Conservation (phyloP, 2,113 vertebrate genomes). For the Lepisosteus osseus region DNA sequence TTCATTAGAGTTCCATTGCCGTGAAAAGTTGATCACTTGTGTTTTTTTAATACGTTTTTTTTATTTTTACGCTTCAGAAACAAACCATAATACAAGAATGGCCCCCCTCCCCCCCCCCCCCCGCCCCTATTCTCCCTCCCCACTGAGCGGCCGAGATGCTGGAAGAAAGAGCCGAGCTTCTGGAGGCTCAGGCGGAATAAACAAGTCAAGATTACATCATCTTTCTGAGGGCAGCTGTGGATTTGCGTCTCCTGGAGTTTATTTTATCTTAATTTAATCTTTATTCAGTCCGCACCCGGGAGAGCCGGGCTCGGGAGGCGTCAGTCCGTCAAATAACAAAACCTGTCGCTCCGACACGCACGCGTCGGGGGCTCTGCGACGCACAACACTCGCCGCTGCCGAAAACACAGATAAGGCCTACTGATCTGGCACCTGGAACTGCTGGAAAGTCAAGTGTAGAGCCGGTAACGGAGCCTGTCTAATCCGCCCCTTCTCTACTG, state of each 20-base stretch:
- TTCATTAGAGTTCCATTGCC: no score
- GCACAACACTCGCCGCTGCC: not conserved
- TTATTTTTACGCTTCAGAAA: no score
- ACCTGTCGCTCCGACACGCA: conserved; percentile 55
- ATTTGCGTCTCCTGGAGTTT: conserved; percentile 37
- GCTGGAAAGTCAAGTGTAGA: conserved; percentile 37
- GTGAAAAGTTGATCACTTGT: no score
- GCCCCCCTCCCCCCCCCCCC: not conserved
- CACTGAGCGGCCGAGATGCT: no score
- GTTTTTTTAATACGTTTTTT: no score
- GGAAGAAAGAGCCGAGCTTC: no score
- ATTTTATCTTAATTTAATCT: conserved; percentile 73
- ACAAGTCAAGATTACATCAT: conserved; percentile 56
- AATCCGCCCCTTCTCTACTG: not conserved
- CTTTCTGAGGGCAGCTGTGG: no score
- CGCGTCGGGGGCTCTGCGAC: conserved; percentile 22
- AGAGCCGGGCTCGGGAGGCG: conserved; percentile 53
- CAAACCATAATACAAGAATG: no score
- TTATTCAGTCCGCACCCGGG: conserved; percentile 55
- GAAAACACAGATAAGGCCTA: conserved; percentile 37
- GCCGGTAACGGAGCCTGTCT: conserved; percentile 5
- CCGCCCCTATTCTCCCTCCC: not conserved
- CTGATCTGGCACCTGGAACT: conserved; percentile 32
- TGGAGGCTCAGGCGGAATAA: conserved; percentile 41
- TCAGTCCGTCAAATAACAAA: conserved; percentile 69